Evolutionary conservation across 2,888 invertebrate species (phyloP).

Genomic region (Chrysodeixis includens): DNA sequence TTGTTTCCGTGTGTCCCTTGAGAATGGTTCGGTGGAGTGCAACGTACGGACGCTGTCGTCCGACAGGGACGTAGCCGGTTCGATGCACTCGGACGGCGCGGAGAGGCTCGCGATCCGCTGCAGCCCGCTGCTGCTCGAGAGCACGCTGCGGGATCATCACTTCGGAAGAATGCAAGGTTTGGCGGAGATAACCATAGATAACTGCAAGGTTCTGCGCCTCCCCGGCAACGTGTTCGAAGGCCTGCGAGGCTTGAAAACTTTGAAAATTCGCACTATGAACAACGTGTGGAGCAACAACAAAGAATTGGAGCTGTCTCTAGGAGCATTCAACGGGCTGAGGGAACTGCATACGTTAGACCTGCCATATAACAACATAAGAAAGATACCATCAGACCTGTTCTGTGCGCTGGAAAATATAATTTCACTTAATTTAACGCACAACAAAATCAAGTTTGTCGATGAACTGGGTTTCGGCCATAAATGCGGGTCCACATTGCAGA

Average conservation of each 20-base stretch:
- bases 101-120: constrained; percentile 93
- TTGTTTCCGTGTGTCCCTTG: constrained; percentile 83
- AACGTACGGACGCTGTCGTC: constrained; percentile 92
- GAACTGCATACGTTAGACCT: constrained; percentile 94
- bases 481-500: constrained; percentile 92
- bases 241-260: constrained; percentile 93
- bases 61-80: constrained; percentile 90
- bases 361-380: constrained; percentile 94
- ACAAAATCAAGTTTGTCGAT: constrained; percentile 94
- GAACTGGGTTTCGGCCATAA: constrained; percentile 92
- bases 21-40: constrained; percentile 87
- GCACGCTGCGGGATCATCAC: constrained; percentile 92
- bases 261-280: constrained; percentile 94
- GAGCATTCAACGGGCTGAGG: constrained; percentile 93
- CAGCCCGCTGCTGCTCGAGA: constrained; percentile 90
- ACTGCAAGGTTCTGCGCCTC: constrained; percentile 94
- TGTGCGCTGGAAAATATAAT: constrained; percentile 95
- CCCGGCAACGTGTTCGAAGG: constrained; percentile 94
- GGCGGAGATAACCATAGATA: constrained; percentile 92
- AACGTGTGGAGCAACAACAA: constrained; percentile 93
- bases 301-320: constrained; percentile 92
- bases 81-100: constrained; percentile 92
- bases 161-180: constrained; percentile 93
- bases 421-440: constrained; percentile 95
- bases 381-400: constrained; percentile 93